These are phyloP conservation scores for Tetranychus piercei DNA, from an alignment of 2,888 invertebrate species.

Conservation along the genomic window DNA sequence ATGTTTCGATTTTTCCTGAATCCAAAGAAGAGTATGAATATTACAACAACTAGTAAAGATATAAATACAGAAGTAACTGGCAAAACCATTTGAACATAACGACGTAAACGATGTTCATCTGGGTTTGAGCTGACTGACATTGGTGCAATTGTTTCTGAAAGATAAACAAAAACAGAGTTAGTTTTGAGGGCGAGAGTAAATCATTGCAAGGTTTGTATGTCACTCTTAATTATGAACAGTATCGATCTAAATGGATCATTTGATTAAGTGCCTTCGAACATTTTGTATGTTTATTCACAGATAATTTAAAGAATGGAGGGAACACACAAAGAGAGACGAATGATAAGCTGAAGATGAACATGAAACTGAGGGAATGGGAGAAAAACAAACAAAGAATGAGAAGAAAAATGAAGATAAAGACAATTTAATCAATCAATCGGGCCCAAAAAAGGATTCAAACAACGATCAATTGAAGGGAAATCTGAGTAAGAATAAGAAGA, in stretches of 20 bases:
- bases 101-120: slow-evolving; percentile 2
- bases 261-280: neutral
- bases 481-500: neutral
- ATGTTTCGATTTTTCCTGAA: slow-evolving; percentile 4
- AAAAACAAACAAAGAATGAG: neutral
- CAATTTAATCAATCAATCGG: neutral
- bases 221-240: slow-evolving; percentile 2
- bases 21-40: slow-evolving; percentile 11
- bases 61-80: slow-evolving; percentile 10
- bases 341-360: neutral
- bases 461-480: neutral
- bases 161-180: neutral
- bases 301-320: neutral
- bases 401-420: neutral
- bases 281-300: neutral
- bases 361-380: neutral
- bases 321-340: neutral
- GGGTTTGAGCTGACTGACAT: neutral
- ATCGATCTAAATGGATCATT: neutral
- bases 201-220: neutral
- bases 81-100: slow-evolving; percentile 11
- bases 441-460: neutral
- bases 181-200: neutral
- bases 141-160: slow-evolving; percentile 12
- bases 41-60: neutral